Evolutionary conservation across 2,113 vertebrate genomes (phyloP).

Genomic region (Octodon degus): DNA sequence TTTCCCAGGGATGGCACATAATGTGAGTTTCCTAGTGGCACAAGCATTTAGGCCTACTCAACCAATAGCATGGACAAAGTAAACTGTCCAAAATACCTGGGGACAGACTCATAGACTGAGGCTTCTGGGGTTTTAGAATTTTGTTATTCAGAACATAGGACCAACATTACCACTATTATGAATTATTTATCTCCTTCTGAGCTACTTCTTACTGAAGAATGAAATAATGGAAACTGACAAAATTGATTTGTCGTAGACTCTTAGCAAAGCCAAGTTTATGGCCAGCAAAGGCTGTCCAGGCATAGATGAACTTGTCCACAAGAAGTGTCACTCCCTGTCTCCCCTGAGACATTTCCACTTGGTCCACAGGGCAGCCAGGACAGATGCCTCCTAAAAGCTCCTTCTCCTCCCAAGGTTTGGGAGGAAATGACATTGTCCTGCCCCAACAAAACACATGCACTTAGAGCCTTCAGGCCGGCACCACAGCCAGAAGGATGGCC

Average conservation of each 20-base stretch:
- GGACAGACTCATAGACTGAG: slow-evolving; percentile 45
- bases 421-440: background rate
- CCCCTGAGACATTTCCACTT: slow-evolving; percentile 15
- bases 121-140: slow-evolving; percentile 58
- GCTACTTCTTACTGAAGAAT: slow-evolving; percentile 69
- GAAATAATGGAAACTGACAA: slow-evolving; percentile 72
- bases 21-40: background rate
- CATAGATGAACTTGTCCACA: slow-evolving; percentile 44
- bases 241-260: slow-evolving; percentile 74
- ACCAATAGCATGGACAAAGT: slow-evolving; percentile 3
- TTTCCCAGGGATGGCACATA: background rate
- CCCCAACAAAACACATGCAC: background rate
- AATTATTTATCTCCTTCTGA: slow-evolving; percentile 65
- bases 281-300: slow-evolving; percentile 40
- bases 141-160: slow-evolving; percentile 66
- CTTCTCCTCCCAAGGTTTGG: background rate
- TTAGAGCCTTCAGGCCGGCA: background rate
- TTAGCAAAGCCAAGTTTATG: slow-evolving; percentile 71
- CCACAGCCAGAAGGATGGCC: background rate
- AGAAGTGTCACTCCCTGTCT: background rate
- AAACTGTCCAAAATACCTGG: background rate
- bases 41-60: background rate
- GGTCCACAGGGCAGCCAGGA: background rate
- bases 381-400: background rate
- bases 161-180: slow-evolving; percentile 51